Evolutionary conservation across 2,113 vertebrate genomes (phyloP), one percentile per base, ranked within the genome.

Genomic region (Myanophis thanlyinensis): DNA sequence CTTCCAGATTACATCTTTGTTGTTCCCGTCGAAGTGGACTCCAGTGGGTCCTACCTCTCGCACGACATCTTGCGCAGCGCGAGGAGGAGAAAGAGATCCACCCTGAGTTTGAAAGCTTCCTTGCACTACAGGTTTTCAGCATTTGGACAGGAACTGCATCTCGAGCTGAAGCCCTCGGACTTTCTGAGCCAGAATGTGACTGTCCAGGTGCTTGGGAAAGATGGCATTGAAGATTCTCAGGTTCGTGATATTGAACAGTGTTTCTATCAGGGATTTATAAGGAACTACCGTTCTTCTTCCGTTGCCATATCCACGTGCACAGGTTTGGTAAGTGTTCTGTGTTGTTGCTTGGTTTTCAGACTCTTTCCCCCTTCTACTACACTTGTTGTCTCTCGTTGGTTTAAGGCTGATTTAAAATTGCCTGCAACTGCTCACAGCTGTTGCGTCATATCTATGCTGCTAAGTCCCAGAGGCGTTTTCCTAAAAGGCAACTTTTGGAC

Each of bases 221-320:
- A 98, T 52, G 98, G 98, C 95, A 95, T 98, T 95, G 93, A 97
- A 91, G 96, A 98, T 94, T 96, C 92, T 94, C 95, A 93, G 47
- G 98, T 98, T 22, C 96, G 93, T 4, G 95, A 93, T 1, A 94
- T 98, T 91, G 98, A 96, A 87, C 97, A 95, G 95, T 99, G 99
- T 96, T 98, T 99, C 96, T 99, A 99, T 98, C 99, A 99, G 98
- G 99, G 99, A 98, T 98, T 98, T 97, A 98, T 99, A 97, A 98
- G 98, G 90, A 98, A 99, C 85, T 96, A 98, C 97, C 98, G 98
- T 48, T 96, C 97, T 62, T 99, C 99, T 56, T 98, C 98, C 0
- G 98, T 98, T 52, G 99, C 99, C 48, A 97, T 99, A 96, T 99
- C 99, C 9, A 99, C 98, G 0, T 99, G 99, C 96, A 97, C 98